Conservation (phyloP, 2,888 invertebrate genomes). For the Eretmocerus hayati region DNA sequence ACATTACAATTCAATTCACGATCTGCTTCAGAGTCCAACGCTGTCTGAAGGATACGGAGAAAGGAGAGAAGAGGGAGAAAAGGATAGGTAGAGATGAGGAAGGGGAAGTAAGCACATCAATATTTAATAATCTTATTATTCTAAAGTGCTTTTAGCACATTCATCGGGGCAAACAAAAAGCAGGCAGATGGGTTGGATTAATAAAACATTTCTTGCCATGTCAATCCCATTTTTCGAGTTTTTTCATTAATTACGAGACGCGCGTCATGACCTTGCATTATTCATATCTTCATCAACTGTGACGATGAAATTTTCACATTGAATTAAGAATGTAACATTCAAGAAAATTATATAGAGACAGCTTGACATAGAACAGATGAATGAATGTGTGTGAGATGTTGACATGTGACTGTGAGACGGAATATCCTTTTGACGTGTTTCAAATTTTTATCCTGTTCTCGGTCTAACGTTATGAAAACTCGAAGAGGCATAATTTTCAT, state of each 20-base stretch:
- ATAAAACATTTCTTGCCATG: conserved; percentile 9
- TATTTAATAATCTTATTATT: conserved; percentile 17
- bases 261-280: conserved; percentile 14
- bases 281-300: conserved; percentile 19
- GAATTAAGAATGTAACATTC: conserved; percentile 17
- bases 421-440: too few species aligned
- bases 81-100: too few species aligned
- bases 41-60: too few species aligned
- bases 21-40: too few species aligned
- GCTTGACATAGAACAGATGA: too few species aligned
- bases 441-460: too few species aligned
- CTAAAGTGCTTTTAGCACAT: conserved; percentile 9
- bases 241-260: conserved; percentile 7
- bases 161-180: conserved; percentile 7
- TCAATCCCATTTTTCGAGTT: conserved; percentile 8
- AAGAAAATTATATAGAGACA: conserved; percentile 7
- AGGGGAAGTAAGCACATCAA: conserved; percentile 7
- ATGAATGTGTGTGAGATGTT: too few species aligned
- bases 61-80: too few species aligned
- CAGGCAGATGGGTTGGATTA: conserved; percentile 4
- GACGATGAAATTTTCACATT: conserved; percentile 9
- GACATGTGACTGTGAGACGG: too few species aligned
- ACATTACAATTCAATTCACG: too few species aligned
- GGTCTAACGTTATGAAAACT: too few species aligned
- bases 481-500: too few species aligned